Percentiles rank a stretch among this genome's conserved stretches.
Evolutionary conservation across 2,797 vertebrate species (phyloP).

Genomic region (Basileuterus tristriatus): DNA sequence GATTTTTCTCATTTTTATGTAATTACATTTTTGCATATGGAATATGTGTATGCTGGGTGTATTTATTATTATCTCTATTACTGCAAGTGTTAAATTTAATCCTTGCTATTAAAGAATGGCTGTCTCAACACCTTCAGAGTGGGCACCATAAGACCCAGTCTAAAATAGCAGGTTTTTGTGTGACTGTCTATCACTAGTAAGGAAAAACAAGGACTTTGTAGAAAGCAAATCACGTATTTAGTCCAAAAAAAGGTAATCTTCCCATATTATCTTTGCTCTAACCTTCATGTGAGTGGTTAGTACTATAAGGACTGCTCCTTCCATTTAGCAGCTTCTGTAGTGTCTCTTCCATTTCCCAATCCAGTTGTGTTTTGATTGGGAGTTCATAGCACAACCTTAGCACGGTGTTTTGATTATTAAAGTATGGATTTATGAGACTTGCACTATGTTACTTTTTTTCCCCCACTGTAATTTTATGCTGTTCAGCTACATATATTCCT

Average conservation of each 20-base stretch:
- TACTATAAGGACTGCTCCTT: not conserved
- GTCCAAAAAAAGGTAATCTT: not conserved
- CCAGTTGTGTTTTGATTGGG: accelerated
- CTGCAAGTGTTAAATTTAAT: not conserved
- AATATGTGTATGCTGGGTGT: not conserved
- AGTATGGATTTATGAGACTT: not conserved
- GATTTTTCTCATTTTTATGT: not conserved
- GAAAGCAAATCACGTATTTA: not conserved
- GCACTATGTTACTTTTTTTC: not conserved
- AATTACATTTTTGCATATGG: not conserved
- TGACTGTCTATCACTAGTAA: not conserved
- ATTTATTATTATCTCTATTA: not conserved
- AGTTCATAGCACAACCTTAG: not conserved
- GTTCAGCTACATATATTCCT: not conserved
- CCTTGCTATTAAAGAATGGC: not conserved
- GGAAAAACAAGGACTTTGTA: not conserved
- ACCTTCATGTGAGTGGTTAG: not conserved
- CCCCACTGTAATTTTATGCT: not conserved
- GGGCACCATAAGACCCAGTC: not conserved
- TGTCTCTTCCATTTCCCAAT: accelerated
- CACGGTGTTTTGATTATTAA: not conserved
- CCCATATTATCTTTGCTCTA: not conserved
- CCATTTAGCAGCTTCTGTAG: not conserved
- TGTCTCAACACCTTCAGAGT: not conserved
- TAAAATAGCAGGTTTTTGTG: not conserved